Conservation (phyloP, 2,113 vertebrate species). For the Bufo gargarizans region DNA sequence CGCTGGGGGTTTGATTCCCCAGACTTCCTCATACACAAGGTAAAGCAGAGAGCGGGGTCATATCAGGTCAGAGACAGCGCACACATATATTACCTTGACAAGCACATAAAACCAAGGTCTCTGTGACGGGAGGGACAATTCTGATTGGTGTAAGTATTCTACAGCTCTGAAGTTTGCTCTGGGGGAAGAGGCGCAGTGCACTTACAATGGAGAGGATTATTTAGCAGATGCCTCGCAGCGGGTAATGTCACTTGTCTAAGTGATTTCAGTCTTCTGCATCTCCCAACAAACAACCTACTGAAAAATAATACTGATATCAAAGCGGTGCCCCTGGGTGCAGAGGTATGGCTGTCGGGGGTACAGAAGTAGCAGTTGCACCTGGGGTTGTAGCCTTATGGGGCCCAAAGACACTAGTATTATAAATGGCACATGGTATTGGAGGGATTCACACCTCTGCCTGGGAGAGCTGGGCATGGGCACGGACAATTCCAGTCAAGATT, state of each 20-base stretch:
- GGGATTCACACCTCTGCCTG: too few species aligned
- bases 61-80: background rate
- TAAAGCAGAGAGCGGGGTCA: background rate
- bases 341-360: too few species aligned
- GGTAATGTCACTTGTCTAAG: background rate
- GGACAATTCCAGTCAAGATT: too few species aligned
- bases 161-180: background rate
- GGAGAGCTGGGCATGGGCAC: too few species aligned
- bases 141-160: background rate
- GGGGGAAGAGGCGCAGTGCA: background rate
- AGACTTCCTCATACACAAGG: constrained; percentile 54
- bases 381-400: too few species aligned
- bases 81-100: background rate
- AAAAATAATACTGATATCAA: background rate
- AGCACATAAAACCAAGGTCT: background rate
- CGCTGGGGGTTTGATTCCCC: background rate
- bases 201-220: background rate
- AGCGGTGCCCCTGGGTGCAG: too few species aligned
- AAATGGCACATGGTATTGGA: too few species aligned
- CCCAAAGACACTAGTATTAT: too few species aligned
- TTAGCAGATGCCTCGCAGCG: background rate
- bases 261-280: background rate
- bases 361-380: too few species aligned
- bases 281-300: background rate
- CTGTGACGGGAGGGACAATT: background rate